Base-by-base conservation (phyloP, 2,797 vertebrate genomes). In the Telmatherina bonti region DNA sequence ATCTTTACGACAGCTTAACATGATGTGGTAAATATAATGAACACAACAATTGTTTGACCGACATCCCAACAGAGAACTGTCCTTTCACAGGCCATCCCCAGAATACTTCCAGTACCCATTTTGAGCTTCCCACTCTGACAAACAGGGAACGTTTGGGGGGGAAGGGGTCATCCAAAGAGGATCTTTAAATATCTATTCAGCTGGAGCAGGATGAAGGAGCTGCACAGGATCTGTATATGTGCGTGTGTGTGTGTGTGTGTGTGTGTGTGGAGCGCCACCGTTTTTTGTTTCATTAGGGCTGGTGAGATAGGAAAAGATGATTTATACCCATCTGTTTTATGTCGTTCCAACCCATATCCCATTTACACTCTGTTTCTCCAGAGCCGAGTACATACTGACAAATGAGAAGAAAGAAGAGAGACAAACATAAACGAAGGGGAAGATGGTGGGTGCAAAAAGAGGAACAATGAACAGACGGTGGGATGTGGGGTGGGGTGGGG, bases 271-370 rank as follows among this genome's bases (percentile, higher is more conserved):
- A 66, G 47, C 63, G 41, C 60, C 54, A 58, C 20, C 49, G 61
- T 74, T 79, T 84, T 74, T 56, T 62, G 72, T 79, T 83, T 90
- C 78, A 86, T 89, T 90, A 85, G 43, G 36, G 75, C 58, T 85
- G 83, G 76, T 72, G 83, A 84, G 77, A 88, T 82, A 84, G 82
- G 61, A 78, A 12, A 62, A 78, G 60, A 78, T 86, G 89, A 92
- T 91, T 92, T 90, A 89, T 87, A 81, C 57, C 77, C 67, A 71
- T 87, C 87, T 82, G 86, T 85, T 90, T 90, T 71, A 88, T 87
- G 82, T 78, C 54, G 74, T 88, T 90, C 83, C 83, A 88, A 76
- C 82, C 58, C 84, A 76, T 77, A 74, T 87, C 72, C 80, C 78
- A 85, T 88, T 92, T 84, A 88, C 74, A 79, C 54, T 79, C 54